Evolutionary conservation across 2,888 invertebrate genomes (phyloP), one percentile per base, ranked within the genome.

Genomic region (Polyploca ridens): DNA sequence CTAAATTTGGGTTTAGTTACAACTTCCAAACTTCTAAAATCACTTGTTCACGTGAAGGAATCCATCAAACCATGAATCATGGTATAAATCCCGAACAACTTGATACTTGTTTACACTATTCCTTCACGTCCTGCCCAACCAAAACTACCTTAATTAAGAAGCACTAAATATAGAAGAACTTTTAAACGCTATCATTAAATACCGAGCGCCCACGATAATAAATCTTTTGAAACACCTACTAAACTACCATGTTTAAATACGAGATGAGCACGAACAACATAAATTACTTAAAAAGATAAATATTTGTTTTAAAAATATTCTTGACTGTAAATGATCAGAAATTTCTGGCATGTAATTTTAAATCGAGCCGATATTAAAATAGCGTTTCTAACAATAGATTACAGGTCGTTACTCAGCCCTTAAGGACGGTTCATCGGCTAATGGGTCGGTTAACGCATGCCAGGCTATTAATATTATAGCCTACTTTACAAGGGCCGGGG

Each of bases 371-470:
- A 65, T 63, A 64, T 69, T 69, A 69, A 72, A 75, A 74, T 72
- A 72, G 66, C 67, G 66, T 74, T 72, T 80, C 84, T 81, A 86
- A 85, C 83, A 89, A 89, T 87, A 87, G 82, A 81, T 83, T 60
- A 38, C 83, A 88, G 84, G 86, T 87, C 84, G 82, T 86, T 86
- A 85, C 80, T 83, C 85, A 81, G 83, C 83, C 83, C 86, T 86
- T 84, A 87, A 86, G 85, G 84, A 79, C 83, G 75, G 81, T 72
- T 82, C 84, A 86, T 85, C 82, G 81, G 73, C 78, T 90, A 90
- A 90, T 90, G 86, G 87, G 84, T 78, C 72, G 69, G 86, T 83
- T 87, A 86, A 90, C 87, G 84, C 88, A 84, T 86, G 84, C 78
- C 81, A 68, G 70, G 82, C 82, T 89, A 90, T 88, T 84, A 89